Evolutionary conservation across 2,888 invertebrate species (phyloP).

Genomic region (Tipula helvola): DNA sequence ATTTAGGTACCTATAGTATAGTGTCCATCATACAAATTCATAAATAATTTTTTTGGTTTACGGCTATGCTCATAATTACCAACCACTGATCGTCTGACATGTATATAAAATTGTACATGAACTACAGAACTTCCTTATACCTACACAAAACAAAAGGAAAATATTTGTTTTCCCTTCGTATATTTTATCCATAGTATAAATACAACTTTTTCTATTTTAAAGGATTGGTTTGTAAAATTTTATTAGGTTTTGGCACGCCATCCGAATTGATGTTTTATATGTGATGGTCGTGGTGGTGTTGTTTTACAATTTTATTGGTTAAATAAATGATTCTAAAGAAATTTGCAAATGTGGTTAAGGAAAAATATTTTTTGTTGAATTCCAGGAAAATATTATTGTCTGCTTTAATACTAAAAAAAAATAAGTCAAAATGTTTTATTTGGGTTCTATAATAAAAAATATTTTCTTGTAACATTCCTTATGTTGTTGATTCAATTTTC

Average conservation of each 20-base stretch:
- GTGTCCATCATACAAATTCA: neutral
- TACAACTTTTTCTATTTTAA: neutral
- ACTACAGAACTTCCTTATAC: neutral
- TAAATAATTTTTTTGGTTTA: neutral
- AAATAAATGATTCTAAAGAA: neutral
- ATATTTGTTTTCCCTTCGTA: neutral
- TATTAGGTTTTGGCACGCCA: neutral
- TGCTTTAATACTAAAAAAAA: too few relatives aligned
- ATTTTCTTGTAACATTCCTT: too few relatives aligned
- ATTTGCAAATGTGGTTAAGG: neutral
- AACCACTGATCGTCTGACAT: neutral
- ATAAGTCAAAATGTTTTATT: too few relatives aligned
- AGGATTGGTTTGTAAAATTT: neutral
- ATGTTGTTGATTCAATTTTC: too few relatives aligned
- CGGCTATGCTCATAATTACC: neutral
- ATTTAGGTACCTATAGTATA: neutral
- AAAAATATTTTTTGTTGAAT: neutral
- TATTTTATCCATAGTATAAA: neutral
- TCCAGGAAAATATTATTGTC: neutral
- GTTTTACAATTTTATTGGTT: neutral
- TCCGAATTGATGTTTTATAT: neutral
- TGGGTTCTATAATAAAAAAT: too few relatives aligned
- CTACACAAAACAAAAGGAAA: neutral
- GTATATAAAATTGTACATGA: neutral
- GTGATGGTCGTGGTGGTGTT: neutral